A percentile compares a stretch with the other conserved stretches of the same genome.
These are phyloP conservation scores for Xiphophorus couchianus DNA, from an alignment of 2,113 vertebrate genomes.

Conservation along the genomic window DNA sequence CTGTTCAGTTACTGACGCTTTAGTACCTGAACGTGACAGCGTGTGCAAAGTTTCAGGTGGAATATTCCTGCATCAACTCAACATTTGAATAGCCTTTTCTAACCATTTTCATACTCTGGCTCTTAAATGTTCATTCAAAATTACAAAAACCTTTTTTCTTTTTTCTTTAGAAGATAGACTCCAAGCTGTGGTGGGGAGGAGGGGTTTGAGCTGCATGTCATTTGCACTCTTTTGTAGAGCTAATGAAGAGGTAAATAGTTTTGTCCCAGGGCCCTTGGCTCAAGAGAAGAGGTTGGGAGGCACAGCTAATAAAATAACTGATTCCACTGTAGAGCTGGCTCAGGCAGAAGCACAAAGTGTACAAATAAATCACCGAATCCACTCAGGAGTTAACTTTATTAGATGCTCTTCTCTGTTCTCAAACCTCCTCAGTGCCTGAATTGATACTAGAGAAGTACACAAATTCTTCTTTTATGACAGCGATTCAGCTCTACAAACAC, in stretches of 20 bases:
- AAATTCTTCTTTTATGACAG: constrained; percentile 5
- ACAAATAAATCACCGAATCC: constrained; percentile 16
- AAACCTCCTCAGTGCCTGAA: constrained; percentile 1
- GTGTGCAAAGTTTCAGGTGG: not conserved
- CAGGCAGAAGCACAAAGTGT: not conserved
- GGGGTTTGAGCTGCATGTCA: not conserved
- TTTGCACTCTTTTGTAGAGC: constrained; percentile 7
- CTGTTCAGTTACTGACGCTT: not conserved
- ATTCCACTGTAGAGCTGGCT: constrained; percentile 10
- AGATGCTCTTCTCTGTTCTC: constrained; percentile 4
- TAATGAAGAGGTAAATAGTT: not conserved
- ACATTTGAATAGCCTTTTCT: not conserved
- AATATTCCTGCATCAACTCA: not conserved
- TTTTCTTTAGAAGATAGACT: not conserved
- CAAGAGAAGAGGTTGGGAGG: constrained; percentile 12
- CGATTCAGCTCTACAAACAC: not conserved
- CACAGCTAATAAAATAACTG: constrained; percentile 37
- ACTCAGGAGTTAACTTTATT: constrained; percentile 31
- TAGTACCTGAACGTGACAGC: not conserved
- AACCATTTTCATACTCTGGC: not conserved
- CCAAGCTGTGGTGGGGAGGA: not conserved
- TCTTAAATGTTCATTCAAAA: not conserved
- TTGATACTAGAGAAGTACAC: not conserved
- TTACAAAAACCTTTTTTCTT: not conserved
- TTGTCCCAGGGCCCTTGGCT: not conserved